Conservation (phyloP, 2,888 invertebrate genomes). For the Argyresthia albistria region DNA sequence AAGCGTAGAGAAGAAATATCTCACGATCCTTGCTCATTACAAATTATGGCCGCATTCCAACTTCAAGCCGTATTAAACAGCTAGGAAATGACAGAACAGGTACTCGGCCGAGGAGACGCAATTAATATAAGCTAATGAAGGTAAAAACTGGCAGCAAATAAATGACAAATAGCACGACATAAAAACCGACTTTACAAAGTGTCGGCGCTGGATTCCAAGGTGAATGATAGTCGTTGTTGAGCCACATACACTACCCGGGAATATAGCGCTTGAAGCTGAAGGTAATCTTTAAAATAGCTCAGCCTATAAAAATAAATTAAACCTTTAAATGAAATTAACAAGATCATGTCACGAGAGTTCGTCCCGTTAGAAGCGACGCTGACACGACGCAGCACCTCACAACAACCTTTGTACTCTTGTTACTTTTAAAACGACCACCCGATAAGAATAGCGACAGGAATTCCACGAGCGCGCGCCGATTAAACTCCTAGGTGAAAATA, state of each 20-base stretch:
- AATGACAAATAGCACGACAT: constrained; percentile 46
- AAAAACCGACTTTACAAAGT: constrained; percentile 33
- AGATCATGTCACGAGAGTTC: constrained; percentile 42
- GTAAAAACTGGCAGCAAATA: constrained; percentile 44
- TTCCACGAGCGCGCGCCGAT: constrained; percentile 64
- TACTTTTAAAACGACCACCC: constrained; percentile 61
- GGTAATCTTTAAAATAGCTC: not conserved
- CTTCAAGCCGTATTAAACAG: constrained; percentile 41
- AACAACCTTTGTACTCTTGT: constrained; percentile 66
- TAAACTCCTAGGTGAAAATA: constrained; percentile 68
- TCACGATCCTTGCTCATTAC: constrained; percentile 66
- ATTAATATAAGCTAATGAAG: constrained; percentile 48
- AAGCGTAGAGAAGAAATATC: constrained; percentile 62
- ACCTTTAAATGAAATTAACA: constrained; percentile 16
- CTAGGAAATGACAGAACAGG: constrained; percentile 30
- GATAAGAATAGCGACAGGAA: constrained; percentile 61
- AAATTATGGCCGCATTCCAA: constrained; percentile 69
- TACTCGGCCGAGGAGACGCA: constrained; percentile 11
- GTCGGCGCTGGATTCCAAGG: constrained; percentile 17
- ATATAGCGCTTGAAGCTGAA: not conserved
- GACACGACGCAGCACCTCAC: constrained; percentile 60
- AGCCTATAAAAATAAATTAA: too few relatives aligned
- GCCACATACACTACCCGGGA: not conserved
- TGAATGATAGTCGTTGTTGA: constrained; percentile 11
- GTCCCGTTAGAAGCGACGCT: constrained; percentile 36